Evolutionary conservation across 2,113 vertebrate species (phyloP).

Genomic region (Hypomesus transpacificus): DNA sequence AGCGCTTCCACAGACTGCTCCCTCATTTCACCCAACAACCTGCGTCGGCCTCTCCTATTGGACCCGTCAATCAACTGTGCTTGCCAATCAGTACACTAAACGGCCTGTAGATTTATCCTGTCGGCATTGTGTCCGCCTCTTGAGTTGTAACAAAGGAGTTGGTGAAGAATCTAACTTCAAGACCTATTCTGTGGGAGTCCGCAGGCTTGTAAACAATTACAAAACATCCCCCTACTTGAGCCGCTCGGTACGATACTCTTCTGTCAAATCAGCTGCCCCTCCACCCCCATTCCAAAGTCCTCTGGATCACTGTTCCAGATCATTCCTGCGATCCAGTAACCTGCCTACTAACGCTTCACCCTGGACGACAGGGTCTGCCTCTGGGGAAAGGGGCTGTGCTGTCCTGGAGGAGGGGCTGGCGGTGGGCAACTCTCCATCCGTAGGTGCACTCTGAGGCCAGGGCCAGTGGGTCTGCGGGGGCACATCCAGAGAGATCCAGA

Average conservation of each 20-base stretch:
- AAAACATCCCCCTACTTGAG: conserved; percentile 15
- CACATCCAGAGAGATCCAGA: conserved; percentile 56
- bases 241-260: conserved; percentile 5
- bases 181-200: conserved; percentile 5
- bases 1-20: conserved; percentile 38
- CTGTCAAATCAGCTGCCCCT: background rate
- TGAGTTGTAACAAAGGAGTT: conserved; percentile 33
- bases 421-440: conserved; percentile 49
- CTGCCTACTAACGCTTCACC: conserved; percentile 54
- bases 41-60: conserved; percentile 29
- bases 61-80: conserved; percentile 33
- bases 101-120: conserved; percentile 6
- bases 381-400: conserved; percentile 63
- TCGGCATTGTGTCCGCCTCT: conserved; percentile 14
- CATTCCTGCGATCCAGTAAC: conserved; percentile 45
- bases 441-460: conserved; percentile 52
- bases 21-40: conserved; percentile 22
- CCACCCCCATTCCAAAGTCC: conserved; percentile 25
- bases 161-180: conserved; percentile 20
- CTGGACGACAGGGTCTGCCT: conserved; percentile 71
- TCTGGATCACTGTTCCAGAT: conserved; percentile 56
- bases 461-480: conserved; percentile 62
- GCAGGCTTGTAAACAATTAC: background rate
- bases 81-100: conserved; percentile 34
- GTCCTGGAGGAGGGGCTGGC: conserved; percentile 64